Evolutionary conservation across 2,797 vertebrate species (phyloP).

Genomic region (Pseudopleuronectes americanus): DNA sequence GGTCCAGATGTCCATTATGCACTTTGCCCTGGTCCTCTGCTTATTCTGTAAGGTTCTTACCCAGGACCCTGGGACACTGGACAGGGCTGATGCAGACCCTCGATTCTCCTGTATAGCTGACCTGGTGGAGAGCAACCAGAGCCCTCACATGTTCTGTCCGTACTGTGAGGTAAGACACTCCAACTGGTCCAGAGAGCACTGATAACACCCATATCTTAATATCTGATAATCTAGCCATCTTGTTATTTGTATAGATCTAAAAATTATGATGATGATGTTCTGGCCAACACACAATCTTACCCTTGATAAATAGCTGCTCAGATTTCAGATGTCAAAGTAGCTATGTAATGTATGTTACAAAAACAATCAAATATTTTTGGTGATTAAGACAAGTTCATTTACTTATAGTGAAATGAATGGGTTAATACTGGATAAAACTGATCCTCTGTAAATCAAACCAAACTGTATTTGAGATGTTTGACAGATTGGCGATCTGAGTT

Average conservation of each 20-base stretch:
- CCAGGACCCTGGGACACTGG: constrained; percentile 81
- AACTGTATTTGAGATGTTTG: no score
- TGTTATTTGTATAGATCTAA: no score
- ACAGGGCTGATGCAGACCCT: constrained; percentile 72
- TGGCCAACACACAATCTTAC: no score
- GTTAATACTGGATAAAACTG: no score
- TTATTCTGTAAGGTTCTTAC: constrained; percentile 83
- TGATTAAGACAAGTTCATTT: not conserved
- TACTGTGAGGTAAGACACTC: constrained; percentile 84
- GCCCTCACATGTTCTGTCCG: constrained; percentile 81
- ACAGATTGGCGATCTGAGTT: no score
- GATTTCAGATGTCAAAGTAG: not conserved
- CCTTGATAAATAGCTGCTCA: no score
- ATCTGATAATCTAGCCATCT: no score
- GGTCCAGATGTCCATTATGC: constrained; percentile 77
- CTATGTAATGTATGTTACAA: not conserved
- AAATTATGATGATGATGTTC: no score
- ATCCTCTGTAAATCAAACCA: no score
- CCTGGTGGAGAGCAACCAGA: constrained; percentile 82
- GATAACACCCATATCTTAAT: not conserved
- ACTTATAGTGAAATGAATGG: not conserved
- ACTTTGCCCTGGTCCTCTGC: constrained; percentile 77
- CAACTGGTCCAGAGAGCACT: no score
- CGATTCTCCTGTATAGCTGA: constrained; percentile 80
- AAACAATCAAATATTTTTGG: not conserved